phyloP scores from a whole-genome alignment of 1,140 invertebrate species.

The Diploscapter pachys region DNA sequence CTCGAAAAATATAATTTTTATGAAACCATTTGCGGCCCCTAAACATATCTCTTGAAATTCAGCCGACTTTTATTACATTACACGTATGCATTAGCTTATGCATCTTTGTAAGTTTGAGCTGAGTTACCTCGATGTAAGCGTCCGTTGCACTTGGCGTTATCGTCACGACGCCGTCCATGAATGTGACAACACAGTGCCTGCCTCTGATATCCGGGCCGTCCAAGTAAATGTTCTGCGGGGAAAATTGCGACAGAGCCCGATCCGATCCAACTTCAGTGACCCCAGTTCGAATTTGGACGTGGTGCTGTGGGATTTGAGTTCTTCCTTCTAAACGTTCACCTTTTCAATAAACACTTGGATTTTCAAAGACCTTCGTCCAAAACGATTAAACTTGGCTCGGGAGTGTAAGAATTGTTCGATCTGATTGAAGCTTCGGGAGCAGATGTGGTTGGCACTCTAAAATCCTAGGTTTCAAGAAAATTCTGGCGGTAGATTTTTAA shows the following conservation, averaged over 20 bases:
- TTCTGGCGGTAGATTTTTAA: constrained; percentile 2
- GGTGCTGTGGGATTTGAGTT: constrained; percentile 1
- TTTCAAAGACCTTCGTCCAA: no score
- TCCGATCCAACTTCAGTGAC: constrained; percentile 31
- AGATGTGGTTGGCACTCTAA: constrained; percentile 20
- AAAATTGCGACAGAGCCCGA: constrained; percentile 20
- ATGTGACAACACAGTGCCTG: constrained; percentile 42
- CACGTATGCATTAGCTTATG: no score
- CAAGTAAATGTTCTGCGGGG: constrained; percentile 22
- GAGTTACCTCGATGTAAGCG: constrained; percentile 39
- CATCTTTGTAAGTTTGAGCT: no score
- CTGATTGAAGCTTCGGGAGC: not conserved
- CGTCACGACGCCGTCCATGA: constrained; percentile 44
- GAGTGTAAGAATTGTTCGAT: no score
- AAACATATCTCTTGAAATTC: no score
- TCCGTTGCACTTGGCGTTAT: constrained; percentile 36
- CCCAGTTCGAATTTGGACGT: constrained; percentile 10
- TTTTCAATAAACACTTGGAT: no score
- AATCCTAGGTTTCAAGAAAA: constrained; percentile 15
- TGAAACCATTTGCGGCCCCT: no score
- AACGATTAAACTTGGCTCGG: no score
- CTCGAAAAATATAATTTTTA: no score
- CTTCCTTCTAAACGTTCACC: no score
- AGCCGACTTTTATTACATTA: no score
- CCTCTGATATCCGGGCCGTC: constrained; percentile 22